Evolutionary conservation across 2,113 vertebrate species (phyloP).

Genomic region (Parus major): DNA sequence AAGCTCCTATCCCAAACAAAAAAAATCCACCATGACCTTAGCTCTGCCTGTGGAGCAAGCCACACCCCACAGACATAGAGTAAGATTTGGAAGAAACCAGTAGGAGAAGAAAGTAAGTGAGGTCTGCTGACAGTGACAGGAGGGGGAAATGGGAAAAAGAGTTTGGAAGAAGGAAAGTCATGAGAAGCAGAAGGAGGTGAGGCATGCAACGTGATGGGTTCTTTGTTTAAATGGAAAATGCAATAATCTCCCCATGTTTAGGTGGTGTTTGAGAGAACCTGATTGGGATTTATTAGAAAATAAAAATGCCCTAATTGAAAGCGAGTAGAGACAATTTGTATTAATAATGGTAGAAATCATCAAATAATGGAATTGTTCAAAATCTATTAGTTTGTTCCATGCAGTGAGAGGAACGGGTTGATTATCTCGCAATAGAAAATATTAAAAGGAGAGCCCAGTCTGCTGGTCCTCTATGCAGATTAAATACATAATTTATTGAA

Average conservation of each 20-base stretch:
- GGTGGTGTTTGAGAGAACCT: slow-evolving; percentile 36
- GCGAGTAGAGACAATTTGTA: slow-evolving; percentile 65
- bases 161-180: not conserved
- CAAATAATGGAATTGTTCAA: slow-evolving; percentile 60
- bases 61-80: not conserved
- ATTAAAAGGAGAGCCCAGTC: slow-evolving; percentile 5
- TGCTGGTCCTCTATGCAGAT: slow-evolving; percentile 48
- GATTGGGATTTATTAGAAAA: slow-evolving; percentile 73
- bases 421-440: slow-evolving; percentile 35
- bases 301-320: slow-evolving; percentile 73
- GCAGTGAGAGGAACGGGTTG: slow-evolving; percentile 53
- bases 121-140: not conserved
- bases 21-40: not conserved
- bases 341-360: slow-evolving; percentile 71
- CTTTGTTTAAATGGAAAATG: not conserved
- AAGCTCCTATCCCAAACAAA: not conserved
- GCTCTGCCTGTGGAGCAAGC: not conserved
- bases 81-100: not conserved
- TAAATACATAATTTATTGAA: slow-evolving; percentile 69
- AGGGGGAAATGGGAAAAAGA: not conserved
- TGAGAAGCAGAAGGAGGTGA: not conserved
- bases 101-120: not conserved
- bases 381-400: slow-evolving; percentile 67
- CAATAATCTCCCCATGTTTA: slow-evolving; percentile 1
- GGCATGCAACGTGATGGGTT: not conserved